Evolutionary conservation across 2,888 invertebrate genomes (phyloP), one percentile per base, ranked within the genome.

Genomic region (Hetaerina titia): DNA sequence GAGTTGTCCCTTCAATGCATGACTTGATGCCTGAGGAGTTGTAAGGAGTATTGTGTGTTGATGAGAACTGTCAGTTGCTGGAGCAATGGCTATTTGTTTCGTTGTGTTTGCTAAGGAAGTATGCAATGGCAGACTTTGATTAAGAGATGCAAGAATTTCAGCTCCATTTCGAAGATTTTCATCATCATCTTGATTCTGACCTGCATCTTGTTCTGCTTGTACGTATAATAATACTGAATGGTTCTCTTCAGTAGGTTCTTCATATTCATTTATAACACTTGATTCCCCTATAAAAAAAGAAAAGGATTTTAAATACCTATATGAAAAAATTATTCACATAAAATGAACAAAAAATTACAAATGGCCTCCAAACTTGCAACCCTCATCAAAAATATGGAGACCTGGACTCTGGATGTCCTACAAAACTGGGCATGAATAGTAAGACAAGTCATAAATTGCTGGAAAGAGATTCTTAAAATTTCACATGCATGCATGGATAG

Each of bases 101-200:
- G 74, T n/a, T n/a, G 45, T 56, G 69, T 31, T 92, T 56, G 92
- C 64, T 22, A 92, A 25, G 22, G 92, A 45, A 22, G 92, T 19
- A 19, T 74, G 17, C 9, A 92, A 56, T 92, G 92, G 92, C 19
- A 92, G 45, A 22, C 64, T 74, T 45, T 92, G 92, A 92, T 92
- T 92, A 31, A 92, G 92, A n/a, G 92, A 92, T 56, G 92, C 92
- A 9, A 92, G 92, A n/a, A 92, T 92, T 92, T 92, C 92, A 0
- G 92, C 92, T 57, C 92, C 92, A 74, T 56, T 92, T 8, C 92
- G 69, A 74, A 92, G 92, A n/a, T 92, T 92, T 92, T 92, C 92
- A 74, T 92, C 92, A 74, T 92, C 92, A 92, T 92, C 92, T 56
- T 92, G 92, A 45, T 92, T 92, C 69, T 92, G 92, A 31, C 69